Percentiles rank a stretch among this genome's conserved stretches.
These are phyloP conservation scores for Sebastes taczanowskii DNA, from an alignment of 2,797 vertebrate genomes.

Conservation along the genomic window DNA sequence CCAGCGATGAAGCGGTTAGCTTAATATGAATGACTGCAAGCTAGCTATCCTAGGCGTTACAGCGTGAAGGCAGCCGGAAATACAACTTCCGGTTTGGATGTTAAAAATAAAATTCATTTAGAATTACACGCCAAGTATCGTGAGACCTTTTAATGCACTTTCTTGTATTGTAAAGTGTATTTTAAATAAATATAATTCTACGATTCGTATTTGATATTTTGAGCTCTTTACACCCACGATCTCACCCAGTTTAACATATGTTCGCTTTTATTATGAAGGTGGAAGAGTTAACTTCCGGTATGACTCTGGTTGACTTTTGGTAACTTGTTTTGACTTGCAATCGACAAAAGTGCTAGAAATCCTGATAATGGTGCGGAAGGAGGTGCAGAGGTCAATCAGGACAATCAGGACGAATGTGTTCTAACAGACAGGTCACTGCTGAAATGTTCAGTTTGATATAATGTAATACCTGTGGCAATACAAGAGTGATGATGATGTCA, in stretches of 20 bases:
- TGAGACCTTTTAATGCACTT: rapidly evolving
- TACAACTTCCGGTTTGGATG: not conserved
- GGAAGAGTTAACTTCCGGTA: not conserved
- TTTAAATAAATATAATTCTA: not conserved
- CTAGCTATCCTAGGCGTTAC: not conserved
- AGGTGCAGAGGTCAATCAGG: constrained; percentile 40
- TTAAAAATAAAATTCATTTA: constrained; percentile 14
- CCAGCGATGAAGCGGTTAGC: constrained; percentile 13
- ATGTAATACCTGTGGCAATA: not conserved
- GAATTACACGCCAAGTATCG: rapidly evolving
- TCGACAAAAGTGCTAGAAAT: constrained; percentile 18
- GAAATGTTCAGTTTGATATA: not conserved
- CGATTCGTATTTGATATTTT: rapidly evolving
- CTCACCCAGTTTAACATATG: rapidly evolving
- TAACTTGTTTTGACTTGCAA: not conserved
- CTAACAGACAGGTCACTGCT: not conserved
- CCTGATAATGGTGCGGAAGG: constrained; percentile 45
- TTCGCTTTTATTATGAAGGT: constrained; percentile 26
- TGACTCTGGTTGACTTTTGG: not conserved
- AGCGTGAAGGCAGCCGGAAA: not conserved
- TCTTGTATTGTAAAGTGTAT: not conserved
- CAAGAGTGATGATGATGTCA: too few relatives aligned
- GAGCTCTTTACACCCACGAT: not conserved
- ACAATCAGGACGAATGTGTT: constrained; percentile 68
- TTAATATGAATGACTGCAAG: not conserved